Base-by-base conservation (phyloP, 1,140 invertebrate genomes). In the Musca domestica region DNA sequence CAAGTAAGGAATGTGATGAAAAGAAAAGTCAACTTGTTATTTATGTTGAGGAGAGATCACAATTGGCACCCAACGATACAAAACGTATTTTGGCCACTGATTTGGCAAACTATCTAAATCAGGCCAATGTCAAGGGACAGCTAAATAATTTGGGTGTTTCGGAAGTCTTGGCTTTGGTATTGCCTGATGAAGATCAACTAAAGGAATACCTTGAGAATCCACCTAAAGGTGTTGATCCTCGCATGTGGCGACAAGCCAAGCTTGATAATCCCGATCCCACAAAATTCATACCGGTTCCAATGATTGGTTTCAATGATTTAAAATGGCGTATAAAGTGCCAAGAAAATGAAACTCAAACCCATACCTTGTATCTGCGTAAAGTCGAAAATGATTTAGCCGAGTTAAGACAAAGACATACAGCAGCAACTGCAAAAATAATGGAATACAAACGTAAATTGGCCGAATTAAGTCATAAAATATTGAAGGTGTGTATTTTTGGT, bases 251-350 rank as follows among this genome's bases (percentile, higher is more conserved):
- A 75, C 94, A 97, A 81, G 95, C 95, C 0, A 94, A 95, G 77
- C 80, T 91, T 23, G 95, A 98, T 75, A 98, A 98, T 84, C 96
- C 95, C 0, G 92, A 98, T 83, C 88, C 93, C 9, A 88, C 89
- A 30, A 89, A 91, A 72, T 93, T 95, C 66, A 92, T 98, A 74
- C 95, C 95, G 0, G 92, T 96, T 3, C 94, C 95, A 2, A 92
- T 98, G 81, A 89, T 98, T 70, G 96, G 96, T 0, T 97, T 98
- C 74, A 82, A 81, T 49, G 85, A 87, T 74, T 77, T 87, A 52
- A 92, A 95, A 75, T 88, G 90, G 80, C 86, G 95, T 34, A 86
- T 94, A n/a, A 88, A 91, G 64, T 90, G 89, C 71, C 93, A 93
- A 74, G 88, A 93, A 74, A 88, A 91, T 72, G 91, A 95, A 83